A percentile compares a stretch with the other conserved stretches of the same genome.
Evolutionary conservation across 2,113 vertebrate genomes (phyloP).

Genomic region (Sylvicapra grimmia): DNA sequence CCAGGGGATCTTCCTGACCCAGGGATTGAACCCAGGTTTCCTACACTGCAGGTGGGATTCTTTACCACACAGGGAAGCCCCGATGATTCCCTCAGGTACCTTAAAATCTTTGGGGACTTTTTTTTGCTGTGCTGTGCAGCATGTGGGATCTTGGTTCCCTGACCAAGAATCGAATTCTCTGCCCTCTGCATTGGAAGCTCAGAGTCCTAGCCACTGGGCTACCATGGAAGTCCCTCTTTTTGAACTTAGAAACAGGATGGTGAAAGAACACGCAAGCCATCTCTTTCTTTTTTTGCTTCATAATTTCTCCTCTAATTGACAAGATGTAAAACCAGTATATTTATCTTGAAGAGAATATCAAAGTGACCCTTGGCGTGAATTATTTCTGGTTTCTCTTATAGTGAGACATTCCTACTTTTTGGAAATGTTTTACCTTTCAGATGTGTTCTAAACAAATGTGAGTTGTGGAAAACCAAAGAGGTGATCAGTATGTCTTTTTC

Average conservation of each 20-base stretch:
- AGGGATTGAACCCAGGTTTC: not conserved
- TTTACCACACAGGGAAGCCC: not conserved
- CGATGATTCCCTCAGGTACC: not conserved
- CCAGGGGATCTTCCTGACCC: not conserved
- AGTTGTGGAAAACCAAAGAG: not conserved
- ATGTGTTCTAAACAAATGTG: not conserved
- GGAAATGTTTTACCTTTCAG: not conserved
- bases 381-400: not conserved
- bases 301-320: not conserved
- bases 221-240: not conserved
- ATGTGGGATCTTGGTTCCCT: not conserved
- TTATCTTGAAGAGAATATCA: not conserved
- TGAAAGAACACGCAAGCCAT: not conserved
- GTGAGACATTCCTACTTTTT: not conserved
- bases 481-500: not conserved
- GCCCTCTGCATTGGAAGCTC: not conserved
- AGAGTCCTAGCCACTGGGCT: not conserved
- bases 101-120: not conserved
- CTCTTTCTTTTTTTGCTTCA: not conserved
- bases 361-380: not conserved
- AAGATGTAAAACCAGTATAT: not conserved
- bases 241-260: not conserved
- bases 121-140: not conserved
- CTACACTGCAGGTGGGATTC: not conserved
- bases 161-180: not conserved